These are phyloP conservation scores for Heliangelus exortis DNA, from an alignment of 2,797 vertebrate genomes.

Conservation along the genomic window DNA sequence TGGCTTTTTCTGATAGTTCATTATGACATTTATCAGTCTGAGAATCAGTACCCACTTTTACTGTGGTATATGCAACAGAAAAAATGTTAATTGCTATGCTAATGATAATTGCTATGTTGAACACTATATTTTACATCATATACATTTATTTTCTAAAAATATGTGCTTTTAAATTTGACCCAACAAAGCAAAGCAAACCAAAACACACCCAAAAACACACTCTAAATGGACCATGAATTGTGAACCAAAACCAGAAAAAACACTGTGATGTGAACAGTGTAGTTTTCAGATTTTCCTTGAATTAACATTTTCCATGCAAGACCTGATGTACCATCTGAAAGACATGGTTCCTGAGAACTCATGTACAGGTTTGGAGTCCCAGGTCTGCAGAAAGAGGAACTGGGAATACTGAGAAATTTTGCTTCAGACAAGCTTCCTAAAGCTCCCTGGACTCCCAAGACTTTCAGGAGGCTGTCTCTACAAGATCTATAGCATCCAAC, in stretches of 20 bases:
- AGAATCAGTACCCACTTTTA: neutral
- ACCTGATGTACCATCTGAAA: neutral
- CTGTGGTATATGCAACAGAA: neutral
- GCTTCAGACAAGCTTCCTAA: neutral
- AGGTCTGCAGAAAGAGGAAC: neutral
- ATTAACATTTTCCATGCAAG: neutral
- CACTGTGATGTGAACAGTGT: neutral
- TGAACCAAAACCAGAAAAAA: neutral
- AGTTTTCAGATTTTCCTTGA: neutral
- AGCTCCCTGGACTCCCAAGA: neutral
- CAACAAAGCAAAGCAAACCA: accelerated
- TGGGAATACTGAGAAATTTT: neutral
- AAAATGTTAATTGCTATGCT: neutral
- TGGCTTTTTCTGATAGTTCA: neutral
- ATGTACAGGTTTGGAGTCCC: neutral
- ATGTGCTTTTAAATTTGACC: neutral
- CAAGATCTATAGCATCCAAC: neutral
- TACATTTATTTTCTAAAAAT: neutral
- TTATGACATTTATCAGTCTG: neutral
- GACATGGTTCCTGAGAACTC: neutral
- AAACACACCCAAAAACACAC: neutral
- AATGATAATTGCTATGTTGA: neutral
- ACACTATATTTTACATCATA: neutral
- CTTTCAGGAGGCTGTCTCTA: neutral
- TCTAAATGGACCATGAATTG: neutral